These are phyloP conservation scores for Pseudachorutes palmiensis DNA, from an alignment of 1,140 invertebrate species.

Conservation along the genomic window DNA sequence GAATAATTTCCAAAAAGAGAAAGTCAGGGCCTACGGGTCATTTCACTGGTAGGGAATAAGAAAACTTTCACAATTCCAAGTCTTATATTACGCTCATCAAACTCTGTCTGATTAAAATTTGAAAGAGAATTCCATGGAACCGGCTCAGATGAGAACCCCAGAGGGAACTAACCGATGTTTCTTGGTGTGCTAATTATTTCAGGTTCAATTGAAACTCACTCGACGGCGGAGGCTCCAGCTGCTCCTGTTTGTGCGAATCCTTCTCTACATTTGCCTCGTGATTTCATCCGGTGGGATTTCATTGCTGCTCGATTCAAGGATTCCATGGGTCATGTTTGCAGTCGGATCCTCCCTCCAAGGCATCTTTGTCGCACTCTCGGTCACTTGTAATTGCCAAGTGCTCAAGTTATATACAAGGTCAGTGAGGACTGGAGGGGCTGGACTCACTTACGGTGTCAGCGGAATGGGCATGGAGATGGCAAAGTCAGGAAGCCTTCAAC, in stretches of 20 bases:
- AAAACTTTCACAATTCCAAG: background rate
- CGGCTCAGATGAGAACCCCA: too few species aligned
- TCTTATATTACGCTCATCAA: too few species aligned
- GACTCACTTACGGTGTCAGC: slow-evolving; percentile 44
- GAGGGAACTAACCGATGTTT: too few species aligned
- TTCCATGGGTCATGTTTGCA: slow-evolving; percentile 46
- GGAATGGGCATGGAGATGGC: slow-evolving; percentile 43
- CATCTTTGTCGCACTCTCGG: slow-evolving; percentile 53
- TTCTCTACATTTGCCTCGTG: slow-evolving; percentile 41
- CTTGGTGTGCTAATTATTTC: too few species aligned
- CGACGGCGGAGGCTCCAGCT: slow-evolving; percentile 51
- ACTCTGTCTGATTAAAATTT: too few species aligned
- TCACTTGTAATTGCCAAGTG: slow-evolving; percentile 57
- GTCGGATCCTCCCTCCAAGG: slow-evolving; percentile 49
- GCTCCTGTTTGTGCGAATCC: slow-evolving; percentile 53
- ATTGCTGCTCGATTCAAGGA: slow-evolving; percentile 26
- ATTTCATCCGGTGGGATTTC: slow-evolving; percentile 37
- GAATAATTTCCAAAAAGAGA: background rate
- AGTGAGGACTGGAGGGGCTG: slow-evolving; percentile 29
- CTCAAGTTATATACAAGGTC: slow-evolving; percentile 48
- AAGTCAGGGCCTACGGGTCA: background rate
- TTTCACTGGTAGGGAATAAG: background rate
- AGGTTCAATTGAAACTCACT: slow-evolving; percentile 53
- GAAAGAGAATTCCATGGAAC: too few species aligned
- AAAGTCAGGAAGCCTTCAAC: slow-evolving; percentile 49